Conservation (phyloP, 2,797 vertebrate genomes). For the Stomatorhinus walkeri region DNA sequence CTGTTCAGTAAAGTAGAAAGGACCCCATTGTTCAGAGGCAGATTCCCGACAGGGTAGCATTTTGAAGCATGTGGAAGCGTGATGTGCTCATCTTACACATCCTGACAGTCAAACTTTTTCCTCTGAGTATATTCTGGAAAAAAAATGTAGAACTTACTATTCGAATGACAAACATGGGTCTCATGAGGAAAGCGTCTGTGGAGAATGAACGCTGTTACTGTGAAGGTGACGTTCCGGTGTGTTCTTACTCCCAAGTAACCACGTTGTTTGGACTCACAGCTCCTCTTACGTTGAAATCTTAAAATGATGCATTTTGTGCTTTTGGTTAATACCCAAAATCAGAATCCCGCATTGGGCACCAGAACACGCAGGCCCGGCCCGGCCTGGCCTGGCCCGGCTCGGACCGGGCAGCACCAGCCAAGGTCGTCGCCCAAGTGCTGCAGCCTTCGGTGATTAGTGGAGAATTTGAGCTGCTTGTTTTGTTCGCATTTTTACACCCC, state of each 20-base stretch:
- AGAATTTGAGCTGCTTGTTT: background rate
- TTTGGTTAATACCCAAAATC: background rate
- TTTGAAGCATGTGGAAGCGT: background rate
- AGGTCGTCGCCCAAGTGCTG: background rate
- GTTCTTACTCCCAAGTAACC: background rate
- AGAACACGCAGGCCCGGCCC: background rate
- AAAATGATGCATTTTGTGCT: background rate
- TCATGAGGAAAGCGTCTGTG: background rate
- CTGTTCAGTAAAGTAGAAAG: background rate
- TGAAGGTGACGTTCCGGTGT: background rate
- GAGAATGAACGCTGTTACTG: background rate
- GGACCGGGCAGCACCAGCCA: background rate
- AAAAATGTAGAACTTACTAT: background rate
- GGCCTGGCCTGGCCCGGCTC: too few relatives aligned
- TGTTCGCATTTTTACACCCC: background rate
- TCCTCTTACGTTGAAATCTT: background rate
- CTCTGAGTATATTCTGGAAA: background rate
- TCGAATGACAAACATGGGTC: background rate
- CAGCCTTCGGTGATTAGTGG: background rate
- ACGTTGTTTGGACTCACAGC: background rate
- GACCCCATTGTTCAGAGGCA: background rate
- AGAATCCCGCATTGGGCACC: background rate
- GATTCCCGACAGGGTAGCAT: background rate
- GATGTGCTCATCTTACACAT: background rate
- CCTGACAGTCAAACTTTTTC: constrained; percentile 2